These are phyloP conservation scores for Synergus umbraculus DNA, from an alignment of 2,888 invertebrate species.

Conservation along the genomic window DNA sequence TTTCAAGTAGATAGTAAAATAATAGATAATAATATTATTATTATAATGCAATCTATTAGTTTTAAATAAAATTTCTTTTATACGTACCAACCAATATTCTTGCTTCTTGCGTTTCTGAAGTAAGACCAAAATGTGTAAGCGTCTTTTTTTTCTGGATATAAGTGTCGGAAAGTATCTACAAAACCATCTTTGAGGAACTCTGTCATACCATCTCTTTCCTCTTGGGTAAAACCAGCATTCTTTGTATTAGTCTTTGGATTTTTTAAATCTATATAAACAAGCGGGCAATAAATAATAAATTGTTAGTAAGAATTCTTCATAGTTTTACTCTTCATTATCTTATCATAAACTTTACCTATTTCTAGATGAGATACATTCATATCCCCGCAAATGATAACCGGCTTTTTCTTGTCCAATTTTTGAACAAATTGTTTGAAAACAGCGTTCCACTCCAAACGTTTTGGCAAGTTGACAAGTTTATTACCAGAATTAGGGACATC, in stretches of 20 bases:
- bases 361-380: slow-evolving; percentile 98
- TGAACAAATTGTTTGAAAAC: slow-evolving; percentile 88
- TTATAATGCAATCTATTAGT: too few species aligned
- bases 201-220: slow-evolving; percentile 95
- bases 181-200: slow-evolving; percentile 89
- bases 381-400: slow-evolving; percentile 97
- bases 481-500: slow-evolving; percentile 97
- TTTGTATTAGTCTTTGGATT: slow-evolving; percentile 96
- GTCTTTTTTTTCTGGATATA: slow-evolving; percentile 90
- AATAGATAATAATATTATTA: too few species aligned
- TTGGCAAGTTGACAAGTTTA: slow-evolving; percentile 90
- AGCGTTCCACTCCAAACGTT: slow-evolving; percentile 94
- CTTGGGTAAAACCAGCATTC: slow-evolving; percentile 96
- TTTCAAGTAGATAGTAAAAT: too few species aligned
- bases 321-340: not conserved
- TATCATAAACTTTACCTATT: slow-evolving; percentile 82
- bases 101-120: slow-evolving; percentile 90
- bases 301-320: slow-evolving; percentile 26
- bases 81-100: slow-evolving; percentile 97
- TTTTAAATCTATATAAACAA: slow-evolving; percentile 83
- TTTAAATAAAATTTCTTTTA: not conserved
- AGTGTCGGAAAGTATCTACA: slow-evolving; percentile 91
- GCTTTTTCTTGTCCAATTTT: slow-evolving; percentile 91
- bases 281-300: not conserved
- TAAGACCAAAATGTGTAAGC: slow-evolving; percentile 98